Evolutionary conservation across 1,140 invertebrate genomes (phyloP).

Genomic region (Melanaphis sacchari): DNA sequence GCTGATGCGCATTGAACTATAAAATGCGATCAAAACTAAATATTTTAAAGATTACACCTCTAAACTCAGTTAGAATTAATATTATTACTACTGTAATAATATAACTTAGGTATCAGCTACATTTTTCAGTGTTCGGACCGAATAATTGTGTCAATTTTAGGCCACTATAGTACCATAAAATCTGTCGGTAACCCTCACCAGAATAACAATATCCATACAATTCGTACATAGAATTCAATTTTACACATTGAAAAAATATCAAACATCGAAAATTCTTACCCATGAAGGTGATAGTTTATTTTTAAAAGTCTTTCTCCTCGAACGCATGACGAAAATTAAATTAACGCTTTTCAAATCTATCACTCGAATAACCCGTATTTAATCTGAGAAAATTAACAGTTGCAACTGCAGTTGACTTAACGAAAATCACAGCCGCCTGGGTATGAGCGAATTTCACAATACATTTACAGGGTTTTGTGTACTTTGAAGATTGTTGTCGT

Average conservation of each 20-base stretch:
- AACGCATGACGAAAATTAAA: background rate
- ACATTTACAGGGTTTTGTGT: background rate
- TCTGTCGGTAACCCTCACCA: too few species aligned
- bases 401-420: background rate
- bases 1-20: background rate
- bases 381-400: background rate
- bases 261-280: background rate
- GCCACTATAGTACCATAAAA: background rate
- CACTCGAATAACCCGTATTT: background rate
- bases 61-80: background rate
- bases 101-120: too few species aligned
- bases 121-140: background rate
- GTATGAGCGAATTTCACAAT: background rate
- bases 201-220: too few species aligned
- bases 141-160: too few species aligned
- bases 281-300: background rate
- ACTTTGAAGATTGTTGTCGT: background rate
- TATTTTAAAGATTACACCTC: background rate
- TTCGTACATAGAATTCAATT: background rate
- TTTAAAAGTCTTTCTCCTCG: background rate
- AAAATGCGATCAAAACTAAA: background rate
- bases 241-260: too few species aligned
- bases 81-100: background rate
- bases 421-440: background rate
- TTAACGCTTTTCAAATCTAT: background rate